A percentile compares a stretch with the other conserved stretches of the same genome.
Conservation (phyloP, 2,888 invertebrate genomes). For the Lepidochrysops patricia region DNA sequence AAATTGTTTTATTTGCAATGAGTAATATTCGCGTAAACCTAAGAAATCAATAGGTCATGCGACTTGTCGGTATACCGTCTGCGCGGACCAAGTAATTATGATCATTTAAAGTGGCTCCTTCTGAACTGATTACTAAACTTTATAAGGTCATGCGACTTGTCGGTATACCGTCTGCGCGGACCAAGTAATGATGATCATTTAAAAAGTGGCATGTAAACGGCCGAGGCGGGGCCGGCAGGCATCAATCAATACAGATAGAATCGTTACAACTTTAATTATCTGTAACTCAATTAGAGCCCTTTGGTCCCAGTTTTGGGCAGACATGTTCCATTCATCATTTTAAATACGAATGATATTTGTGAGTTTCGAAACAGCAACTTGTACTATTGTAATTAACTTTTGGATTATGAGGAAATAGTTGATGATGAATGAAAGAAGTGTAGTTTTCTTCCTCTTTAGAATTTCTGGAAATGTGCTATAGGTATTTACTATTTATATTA, state of each 20-base stretch:
- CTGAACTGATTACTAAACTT: too few species aligned
- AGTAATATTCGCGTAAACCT: too few species aligned
- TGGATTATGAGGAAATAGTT: not conserved
- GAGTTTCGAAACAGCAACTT: not conserved
- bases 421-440: not conserved
- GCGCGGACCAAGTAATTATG: not conserved
- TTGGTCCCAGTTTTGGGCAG: not conserved
- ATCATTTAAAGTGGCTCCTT: not conserved
- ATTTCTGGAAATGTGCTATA: too few species aligned
- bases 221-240: conserved; percentile 16
- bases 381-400: not conserved
- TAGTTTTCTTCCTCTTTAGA: too few species aligned
- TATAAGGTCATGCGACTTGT: too few species aligned
- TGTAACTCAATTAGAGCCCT: conserved; percentile 27
- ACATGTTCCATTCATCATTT: conserved; percentile 9
- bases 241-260: conserved; percentile 29
- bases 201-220: conserved; percentile 2
- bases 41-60: too few species aligned
- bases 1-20: too few species aligned
- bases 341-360: not conserved
- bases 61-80: conserved; percentile 8
- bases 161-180: conserved; percentile 11
- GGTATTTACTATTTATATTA: too few species aligned
- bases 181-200: not conserved
- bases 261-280: conserved; percentile 31